Conservation (phyloP, 2,113 vertebrate genomes). For the Oriolus oriolus region DNA sequence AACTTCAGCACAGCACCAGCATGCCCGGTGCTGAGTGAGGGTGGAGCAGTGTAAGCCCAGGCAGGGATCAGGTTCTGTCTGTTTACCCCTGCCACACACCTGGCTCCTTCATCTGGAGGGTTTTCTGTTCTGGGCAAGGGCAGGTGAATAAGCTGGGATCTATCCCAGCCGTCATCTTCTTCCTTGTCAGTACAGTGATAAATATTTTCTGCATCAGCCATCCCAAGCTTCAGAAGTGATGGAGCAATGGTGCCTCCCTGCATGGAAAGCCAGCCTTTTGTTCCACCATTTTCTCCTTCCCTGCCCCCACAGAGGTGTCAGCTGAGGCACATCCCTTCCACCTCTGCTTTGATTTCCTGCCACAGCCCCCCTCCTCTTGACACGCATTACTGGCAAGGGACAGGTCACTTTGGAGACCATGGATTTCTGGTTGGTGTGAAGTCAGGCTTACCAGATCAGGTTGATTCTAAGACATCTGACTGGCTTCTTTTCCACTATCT, state of each 20-base stretch:
- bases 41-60: not conserved
- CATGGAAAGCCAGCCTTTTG: not conserved
- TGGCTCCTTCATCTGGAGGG: not conserved
- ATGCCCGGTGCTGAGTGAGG: not conserved
- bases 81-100: not conserved
- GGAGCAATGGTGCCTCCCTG: not conserved
- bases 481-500: not conserved
- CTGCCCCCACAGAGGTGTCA: not conserved
- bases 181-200: not conserved
- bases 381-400: not conserved
- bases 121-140: not conserved
- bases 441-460: not conserved
- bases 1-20: not conserved
- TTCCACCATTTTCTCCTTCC: not conserved
- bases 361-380: not conserved
- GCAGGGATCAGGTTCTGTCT: not conserved
- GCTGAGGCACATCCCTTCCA: not conserved
- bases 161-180: not conserved
- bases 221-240: not conserved
- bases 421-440: not conserved
- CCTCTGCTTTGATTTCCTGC: not conserved
- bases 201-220: not conserved
- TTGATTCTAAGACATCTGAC: not conserved
- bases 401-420: not conserved
- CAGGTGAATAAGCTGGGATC: not conserved